Percentiles rank a stretch among this genome's conserved stretches.
These are phyloP conservation scores for Petrolisthes manimaculis DNA, from an alignment of 2,888 invertebrate genomes.

Conservation along the genomic window DNA sequence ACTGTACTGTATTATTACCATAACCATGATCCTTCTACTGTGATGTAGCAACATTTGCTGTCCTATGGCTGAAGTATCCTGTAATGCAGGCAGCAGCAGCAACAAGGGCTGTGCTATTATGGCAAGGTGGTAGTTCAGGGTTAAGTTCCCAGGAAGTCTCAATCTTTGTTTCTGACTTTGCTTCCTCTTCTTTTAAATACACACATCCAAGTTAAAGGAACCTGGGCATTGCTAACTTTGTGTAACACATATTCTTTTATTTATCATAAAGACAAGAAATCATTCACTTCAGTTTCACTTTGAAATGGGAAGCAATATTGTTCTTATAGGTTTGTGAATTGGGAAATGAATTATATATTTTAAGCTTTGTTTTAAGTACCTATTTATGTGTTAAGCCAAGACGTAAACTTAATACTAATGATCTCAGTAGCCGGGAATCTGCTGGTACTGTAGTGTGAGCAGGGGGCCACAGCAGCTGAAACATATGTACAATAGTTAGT, in stretches of 20 bases:
- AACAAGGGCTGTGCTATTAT: background rate
- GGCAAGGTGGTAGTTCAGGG: background rate
- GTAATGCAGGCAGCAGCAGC: background rate
- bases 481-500: slow-evolving; percentile 60
- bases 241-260: background rate
- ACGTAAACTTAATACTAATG: slow-evolving; percentile 8
- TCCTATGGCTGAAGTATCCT: background rate
- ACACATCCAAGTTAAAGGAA: background rate
- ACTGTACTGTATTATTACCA: background rate
- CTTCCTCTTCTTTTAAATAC: background rate
- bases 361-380: slow-evolving; percentile 8
- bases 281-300: background rate
- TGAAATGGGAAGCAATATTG: background rate
- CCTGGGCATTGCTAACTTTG: slow-evolving; percentile 8
- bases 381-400: slow-evolving; percentile 13
- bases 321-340: background rate
- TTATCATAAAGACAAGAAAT: background rate
- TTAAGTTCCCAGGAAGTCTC: background rate
- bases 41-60: background rate
- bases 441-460: slow-evolving; percentile 42
- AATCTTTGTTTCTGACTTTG: background rate
- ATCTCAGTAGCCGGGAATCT: slow-evolving; percentile 1
- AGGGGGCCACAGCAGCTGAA: slow-evolving; percentile 42
- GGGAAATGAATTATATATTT: background rate
- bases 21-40: background rate